Evolutionary conservation across 2,797 vertebrate species (phyloP), one percentile per base, ranked within the genome.

Genomic region (Silurus lanzhouensis): DNA sequence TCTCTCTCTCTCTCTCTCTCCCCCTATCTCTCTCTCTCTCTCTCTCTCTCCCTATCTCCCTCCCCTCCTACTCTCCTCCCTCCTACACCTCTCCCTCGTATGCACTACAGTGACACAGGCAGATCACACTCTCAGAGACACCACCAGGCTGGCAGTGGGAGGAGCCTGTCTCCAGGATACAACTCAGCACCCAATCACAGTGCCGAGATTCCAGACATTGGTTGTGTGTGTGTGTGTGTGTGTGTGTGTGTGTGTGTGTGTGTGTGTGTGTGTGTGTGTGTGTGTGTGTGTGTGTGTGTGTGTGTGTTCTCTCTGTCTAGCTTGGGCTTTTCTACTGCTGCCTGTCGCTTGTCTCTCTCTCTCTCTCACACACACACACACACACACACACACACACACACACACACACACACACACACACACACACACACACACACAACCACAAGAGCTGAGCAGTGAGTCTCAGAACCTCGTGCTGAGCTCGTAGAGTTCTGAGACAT

Each of bases 91-190:
- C 48, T 52, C 48, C 10, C 48, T 52, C 80, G 66, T 74, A 63
- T 66, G 81, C 84, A 70, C 77, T 84, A 81, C 86, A 87, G 84
- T 82, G 86, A 88, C 88, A 86, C 81, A 81, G 81, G 86, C 85
- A 78, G 86, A 87, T 48, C 86, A 84, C 82, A 81, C 87, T 74
- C 48, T 80, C 76, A 81, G 57, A 27, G 68, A 81, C 68, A 89
- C 67, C 87, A 86, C 84, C 85, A 38, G 68, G 85, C 83, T 38
- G 20, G 83, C 83, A 84, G 86, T 71, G 80, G 86, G 89, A 31
- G 89, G 88, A 86, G 86, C 71, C 46, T 81, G 44, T 0, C 27
- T 66, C 66, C 63, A 5, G 58, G 77, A 74, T 82, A 60, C 14
- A 6, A 31, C 31, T 22, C 6, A 79, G 38, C 27, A 81, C 38